Evolutionary conservation across 2,888 invertebrate species (phyloP).

Genomic region (Catocala nupta): DNA sequence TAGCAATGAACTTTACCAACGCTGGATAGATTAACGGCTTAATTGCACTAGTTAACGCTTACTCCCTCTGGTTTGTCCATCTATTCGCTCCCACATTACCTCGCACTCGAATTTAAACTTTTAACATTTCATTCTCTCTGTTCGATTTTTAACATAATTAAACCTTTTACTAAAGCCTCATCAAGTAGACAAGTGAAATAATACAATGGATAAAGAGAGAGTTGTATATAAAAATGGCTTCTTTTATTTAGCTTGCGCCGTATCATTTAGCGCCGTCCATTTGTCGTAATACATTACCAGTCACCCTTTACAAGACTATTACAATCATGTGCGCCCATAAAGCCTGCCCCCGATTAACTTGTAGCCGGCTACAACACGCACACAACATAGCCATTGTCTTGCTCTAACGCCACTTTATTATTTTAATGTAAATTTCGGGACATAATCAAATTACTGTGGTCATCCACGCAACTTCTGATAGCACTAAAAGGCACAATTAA

Average conservation of each 20-base stretch:
- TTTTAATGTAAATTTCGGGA: constrained; percentile 71
- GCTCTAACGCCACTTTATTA: constrained; percentile 60
- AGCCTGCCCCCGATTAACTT: constrained; percentile 69
- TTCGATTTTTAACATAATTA: constrained; percentile 24
- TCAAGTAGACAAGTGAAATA: constrained; percentile 2
- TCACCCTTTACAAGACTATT: constrained; percentile 73
- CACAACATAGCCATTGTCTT: constrained; percentile 58
- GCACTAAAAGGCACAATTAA: constrained; percentile 48
- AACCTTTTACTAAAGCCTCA: constrained; percentile 9
- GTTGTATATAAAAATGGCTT: background rate
- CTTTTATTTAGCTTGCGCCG: constrained; percentile 30
- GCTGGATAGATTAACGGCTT: constrained; percentile 50
- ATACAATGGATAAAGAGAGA: constrained; percentile 4
- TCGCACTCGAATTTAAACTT: constrained; percentile 21
- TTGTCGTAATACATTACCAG: constrained; percentile 67
- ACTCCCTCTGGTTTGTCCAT: constrained; percentile 27
- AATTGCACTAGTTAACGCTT: constrained; percentile 50
- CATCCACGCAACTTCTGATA: constrained; percentile 65
- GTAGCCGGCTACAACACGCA: constrained; percentile 60
- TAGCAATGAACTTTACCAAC: constrained; percentile 56
- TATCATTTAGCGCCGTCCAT: constrained; percentile 53
- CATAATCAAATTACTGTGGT: constrained; percentile 69
- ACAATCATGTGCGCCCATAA: constrained; percentile 71
- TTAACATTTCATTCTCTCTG: constrained; percentile 29
- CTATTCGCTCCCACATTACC: constrained; percentile 30